Evolutionary conservation across 64 coral and sea anemone species (phyloP), one percentile per base, ranked within the genome.

Genomic region (Stichodactyla helianthus): DNA sequence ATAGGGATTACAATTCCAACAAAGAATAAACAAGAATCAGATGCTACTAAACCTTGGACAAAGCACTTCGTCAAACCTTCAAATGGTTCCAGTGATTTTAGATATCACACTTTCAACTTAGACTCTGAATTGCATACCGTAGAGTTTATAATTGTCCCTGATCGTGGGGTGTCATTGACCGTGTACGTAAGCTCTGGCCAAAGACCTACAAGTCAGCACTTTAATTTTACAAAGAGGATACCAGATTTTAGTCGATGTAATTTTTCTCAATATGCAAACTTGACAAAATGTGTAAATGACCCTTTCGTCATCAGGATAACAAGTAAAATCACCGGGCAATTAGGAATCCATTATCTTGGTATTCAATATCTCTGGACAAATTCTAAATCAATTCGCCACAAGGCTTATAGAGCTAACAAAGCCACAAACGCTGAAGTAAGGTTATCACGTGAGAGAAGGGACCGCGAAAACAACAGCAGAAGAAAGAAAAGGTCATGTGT

Each of bases 401-500:
- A 58, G 14, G 0, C 8, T 15, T 58, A 58, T 15, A 58, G 14
- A 58, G 8, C 4, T 74, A 10, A 2, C 68, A 74, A 74, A 31
- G 25, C 5, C 23, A 11, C 10, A 13, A 74, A 5, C 7, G 22
- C 25, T 27, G 25, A 74, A 13, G n/a, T 31, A 31, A n/a, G 68
- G 9, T 27, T 11, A 74, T 11, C 55, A 16, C 19, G 52, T 22
- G 51, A 74, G 31, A 59, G 85, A 51, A 87, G 35, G 61, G 87
- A 84, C 18, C 93, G 91, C 50, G 76, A n/a, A 71, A 54, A 18
- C 23, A 74, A 52, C 23, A 83, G 31, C 28, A 82, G 85, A 56
- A 83, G 91, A 20, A 64, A 26, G 52, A 90, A 90, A 57, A 85
- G 91, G 28, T 92, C 94, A n/a, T 96, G 94, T 77, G 52, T 96